Evolutionary conservation across 92 coral and sea anemone species (phyloP), one percentile per base, ranked within the genome.

Genomic region (Phymanthus crucifer): DNA sequence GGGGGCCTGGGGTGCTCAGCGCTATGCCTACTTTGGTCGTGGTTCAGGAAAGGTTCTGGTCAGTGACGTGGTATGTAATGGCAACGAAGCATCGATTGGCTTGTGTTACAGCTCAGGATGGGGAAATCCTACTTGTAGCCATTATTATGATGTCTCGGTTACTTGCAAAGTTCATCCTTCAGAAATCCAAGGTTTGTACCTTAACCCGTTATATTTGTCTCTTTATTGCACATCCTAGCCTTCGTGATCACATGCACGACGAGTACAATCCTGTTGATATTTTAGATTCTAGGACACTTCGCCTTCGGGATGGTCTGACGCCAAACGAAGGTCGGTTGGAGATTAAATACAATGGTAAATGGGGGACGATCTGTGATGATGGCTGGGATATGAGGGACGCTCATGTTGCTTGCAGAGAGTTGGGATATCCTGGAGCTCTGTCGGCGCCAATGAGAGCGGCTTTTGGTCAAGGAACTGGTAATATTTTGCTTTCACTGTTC

Each of bases 1-100:
- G 5, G 80, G 80, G 11, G 86, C 86, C 7, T 82, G 80, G 86
- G 71, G 75, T 16, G 70, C 86, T 2, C 67, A 52, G 79, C 54
- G 80, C 13, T 38, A 29, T n/a, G 86, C 46, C 1, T 82, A 73
- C 72, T 82, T 73, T 74, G 80, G 80, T 4, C 46, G 7, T n/a
- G 81, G 72, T 33, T 14, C 66, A 10, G 61, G 35, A 6, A 56
- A 31, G 65, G 40, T 82, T 2, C 27, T 67, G 79, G 47, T 75
- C 47, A 82, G 86, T 38, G 67, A 40, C 40, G 43, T 72, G 10
- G 17, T 6, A 4, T 82, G 86, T 40, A 35, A 24, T 7, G 86
- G 86, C 3, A 75, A 34, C 47, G 86, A 82, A 38, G 24, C 79
- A 1, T 82, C 86, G 17, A 74, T 82, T 40, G 79, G 71, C 24